phyloP scores from a whole-genome alignment of 92 coral and sea anemone genomes.

The Porites evermanni region DNA sequence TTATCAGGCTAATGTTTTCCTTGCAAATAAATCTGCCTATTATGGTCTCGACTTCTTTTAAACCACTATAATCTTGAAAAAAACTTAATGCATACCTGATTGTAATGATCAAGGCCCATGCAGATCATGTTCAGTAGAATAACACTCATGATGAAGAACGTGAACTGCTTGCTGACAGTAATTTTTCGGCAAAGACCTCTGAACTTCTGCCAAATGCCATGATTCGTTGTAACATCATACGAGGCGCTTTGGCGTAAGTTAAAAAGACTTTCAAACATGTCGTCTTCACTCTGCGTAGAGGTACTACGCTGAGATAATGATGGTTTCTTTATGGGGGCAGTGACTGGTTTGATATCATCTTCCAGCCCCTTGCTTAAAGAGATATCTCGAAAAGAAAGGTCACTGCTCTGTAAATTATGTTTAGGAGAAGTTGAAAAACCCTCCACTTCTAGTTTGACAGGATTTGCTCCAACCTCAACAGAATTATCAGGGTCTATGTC shows the following conservation, averaged over 20 bases:
- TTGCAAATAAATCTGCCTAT: too few species aligned
- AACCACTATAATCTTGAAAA: too few species aligned
- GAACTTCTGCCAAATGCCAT: constrained; percentile 62
- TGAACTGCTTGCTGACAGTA: constrained; percentile 77
- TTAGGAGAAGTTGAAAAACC: not conserved
- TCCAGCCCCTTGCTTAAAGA: not conserved
- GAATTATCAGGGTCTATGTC: too few species aligned
- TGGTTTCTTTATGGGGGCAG: not conserved
- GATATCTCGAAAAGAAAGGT: constrained; percentile 1
- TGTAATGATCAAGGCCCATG: constrained; percentile 92
- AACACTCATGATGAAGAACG: constrained; percentile 79
- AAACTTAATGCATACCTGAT: constrained; percentile 70
- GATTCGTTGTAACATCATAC: constrained; percentile 76
- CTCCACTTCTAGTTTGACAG: not conserved
- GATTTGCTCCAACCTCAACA: not conserved
- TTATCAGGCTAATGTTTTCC: too few species aligned
- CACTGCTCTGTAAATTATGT: not conserved
- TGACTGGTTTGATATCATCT: constrained; percentile 9
- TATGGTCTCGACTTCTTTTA: too few species aligned
- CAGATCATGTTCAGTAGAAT: constrained; percentile 89
- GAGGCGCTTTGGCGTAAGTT: constrained; percentile 86
- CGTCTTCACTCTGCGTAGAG: constrained; percentile 51
- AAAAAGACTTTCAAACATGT: constrained; percentile 86
- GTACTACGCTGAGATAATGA: not conserved
- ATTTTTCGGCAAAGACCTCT: constrained; percentile 67